Percentiles rank a stretch among this genome's conserved stretches.
Evolutionary conservation across 2,797 vertebrate species (phyloP).

Genomic region (Alcedo quadribrachys): DNA sequence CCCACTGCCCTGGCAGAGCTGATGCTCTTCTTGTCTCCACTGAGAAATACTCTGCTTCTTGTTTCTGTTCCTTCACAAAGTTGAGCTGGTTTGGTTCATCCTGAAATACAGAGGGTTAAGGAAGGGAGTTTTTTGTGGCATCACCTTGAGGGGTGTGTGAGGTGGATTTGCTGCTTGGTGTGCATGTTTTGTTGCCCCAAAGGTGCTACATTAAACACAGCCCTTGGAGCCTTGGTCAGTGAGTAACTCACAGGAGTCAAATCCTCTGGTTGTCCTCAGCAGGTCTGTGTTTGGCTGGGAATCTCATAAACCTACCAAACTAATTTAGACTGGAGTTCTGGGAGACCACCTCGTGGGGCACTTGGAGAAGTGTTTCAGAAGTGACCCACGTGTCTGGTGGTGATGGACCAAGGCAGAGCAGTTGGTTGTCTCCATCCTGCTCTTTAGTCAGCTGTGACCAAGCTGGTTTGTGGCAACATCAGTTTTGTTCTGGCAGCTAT

Average conservation of each 20-base stretch:
- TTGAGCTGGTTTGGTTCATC: neutral
- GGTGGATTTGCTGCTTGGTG: neutral
- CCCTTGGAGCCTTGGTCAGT: neutral
- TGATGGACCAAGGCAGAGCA: neutral
- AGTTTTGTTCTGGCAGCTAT: conserved; percentile 76
- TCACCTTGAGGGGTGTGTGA: neutral
- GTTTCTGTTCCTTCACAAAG: neutral
- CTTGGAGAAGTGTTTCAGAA: neutral
- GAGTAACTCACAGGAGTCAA: neutral
- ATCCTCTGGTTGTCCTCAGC: neutral
- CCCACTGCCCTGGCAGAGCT: neutral
- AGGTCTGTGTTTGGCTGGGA: neutral
- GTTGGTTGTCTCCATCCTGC: rapidly evolving
- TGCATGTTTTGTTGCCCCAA: neutral
- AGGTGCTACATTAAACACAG: too few relatives aligned
- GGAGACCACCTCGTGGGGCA: too few relatives aligned
- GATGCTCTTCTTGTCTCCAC: too few relatives aligned
- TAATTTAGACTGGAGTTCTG: neutral
- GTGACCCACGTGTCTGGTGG: neutral
- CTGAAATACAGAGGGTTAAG: neutral
- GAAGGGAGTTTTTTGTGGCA: neutral
- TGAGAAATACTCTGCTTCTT: neutral
- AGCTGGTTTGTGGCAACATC: rapidly evolving
- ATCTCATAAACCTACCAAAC: neutral
- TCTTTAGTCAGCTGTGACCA: rapidly evolving